Conservation (phyloP, 2,113 vertebrate genomes). For the Burhinus oedicnemus region DNA sequence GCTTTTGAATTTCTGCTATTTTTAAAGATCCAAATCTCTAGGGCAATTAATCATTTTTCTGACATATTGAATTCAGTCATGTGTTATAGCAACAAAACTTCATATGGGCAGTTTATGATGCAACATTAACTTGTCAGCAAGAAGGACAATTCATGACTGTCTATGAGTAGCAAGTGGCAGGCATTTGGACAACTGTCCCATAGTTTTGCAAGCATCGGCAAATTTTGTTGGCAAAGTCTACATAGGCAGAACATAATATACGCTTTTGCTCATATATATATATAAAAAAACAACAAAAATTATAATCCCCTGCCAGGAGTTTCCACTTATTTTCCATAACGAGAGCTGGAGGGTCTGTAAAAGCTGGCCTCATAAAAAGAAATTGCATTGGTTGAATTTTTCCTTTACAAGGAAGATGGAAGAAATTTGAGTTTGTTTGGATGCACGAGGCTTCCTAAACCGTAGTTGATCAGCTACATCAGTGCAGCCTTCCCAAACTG, state of each 20-base stretch:
- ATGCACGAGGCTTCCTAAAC: not conserved
- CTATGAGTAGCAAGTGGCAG: slow-evolving; percentile 33
- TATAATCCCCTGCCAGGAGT: slow-evolving; percentile 29
- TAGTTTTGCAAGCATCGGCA: slow-evolving; percentile 48
- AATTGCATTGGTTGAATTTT: not conserved
- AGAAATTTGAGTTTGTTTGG: slow-evolving; percentile 25
- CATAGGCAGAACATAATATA: slow-evolving; percentile 11
- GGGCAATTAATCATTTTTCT: slow-evolving; percentile 54
- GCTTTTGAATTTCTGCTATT: slow-evolving; percentile 50
- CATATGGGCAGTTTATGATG: slow-evolving; percentile 39
- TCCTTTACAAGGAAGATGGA: slow-evolving; percentile 1
- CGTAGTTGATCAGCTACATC: fast-evolving
- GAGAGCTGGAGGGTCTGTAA: slow-evolving; percentile 51
- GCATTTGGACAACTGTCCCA: slow-evolving; percentile 44
- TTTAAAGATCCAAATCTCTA: slow-evolving; percentile 40
- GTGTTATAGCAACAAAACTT: slow-evolving; percentile 52
- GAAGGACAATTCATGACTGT: slow-evolving; percentile 44
- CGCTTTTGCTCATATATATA: slow-evolving; percentile 7
- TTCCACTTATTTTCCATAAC: slow-evolving; percentile 53
- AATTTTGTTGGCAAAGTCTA: slow-evolving; percentile 24
- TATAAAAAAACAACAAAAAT: not conserved
- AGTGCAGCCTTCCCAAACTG: not conserved
- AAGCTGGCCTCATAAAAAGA: slow-evolving; percentile 38
- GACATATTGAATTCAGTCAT: slow-evolving; percentile 55
- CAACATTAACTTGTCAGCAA: slow-evolving; percentile 55